Conservation (phyloP, 2,797 vertebrate genomes). For the Thunnus albacares region DNA sequence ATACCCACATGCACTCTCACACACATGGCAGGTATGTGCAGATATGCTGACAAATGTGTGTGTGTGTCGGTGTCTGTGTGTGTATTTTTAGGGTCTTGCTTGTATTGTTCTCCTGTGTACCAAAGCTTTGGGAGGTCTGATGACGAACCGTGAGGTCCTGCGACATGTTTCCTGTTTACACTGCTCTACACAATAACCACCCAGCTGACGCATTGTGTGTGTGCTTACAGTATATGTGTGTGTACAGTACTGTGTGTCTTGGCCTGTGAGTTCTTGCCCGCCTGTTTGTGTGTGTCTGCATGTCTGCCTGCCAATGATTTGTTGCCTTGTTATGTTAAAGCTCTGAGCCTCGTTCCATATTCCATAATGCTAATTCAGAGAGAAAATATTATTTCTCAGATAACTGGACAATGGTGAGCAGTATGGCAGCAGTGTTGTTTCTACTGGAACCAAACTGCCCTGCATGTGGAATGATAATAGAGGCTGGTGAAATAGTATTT, state of each 20-base stretch:
- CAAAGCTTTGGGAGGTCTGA: slow-evolving; percentile 70
- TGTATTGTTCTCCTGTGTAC: slow-evolving; percentile 68
- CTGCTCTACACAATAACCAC: slow-evolving; percentile 69
- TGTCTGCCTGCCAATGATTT: slow-evolving; percentile 55
- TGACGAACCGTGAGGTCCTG: slow-evolving; percentile 66
- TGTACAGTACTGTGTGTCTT: slow-evolving; percentile 55
- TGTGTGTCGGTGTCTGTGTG: slow-evolving; percentile 33
- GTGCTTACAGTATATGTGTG: slow-evolving; percentile 47
- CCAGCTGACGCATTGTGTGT: slow-evolving; percentile 65
- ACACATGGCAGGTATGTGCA: slow-evolving; percentile 26
- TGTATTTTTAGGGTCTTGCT: slow-evolving; percentile 73
- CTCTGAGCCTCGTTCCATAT: slow-evolving; percentile 27
- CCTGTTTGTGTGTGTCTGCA: slow-evolving; percentile 39
- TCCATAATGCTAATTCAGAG: slow-evolving; percentile 59
- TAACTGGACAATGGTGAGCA: slow-evolving; percentile 59
- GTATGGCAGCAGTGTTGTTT: slow-evolving; percentile 59
- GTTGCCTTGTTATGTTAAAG: slow-evolving; percentile 57
- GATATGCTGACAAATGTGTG: slow-evolving; percentile 20
- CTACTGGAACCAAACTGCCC: slow-evolving; percentile 55
- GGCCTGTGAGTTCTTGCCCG: slow-evolving; percentile 49
- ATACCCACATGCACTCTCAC: slow-evolving; percentile 33
- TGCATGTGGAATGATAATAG: slow-evolving; percentile 65
- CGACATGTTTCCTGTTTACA: slow-evolving; percentile 79
- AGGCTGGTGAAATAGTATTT: slow-evolving; percentile 50
- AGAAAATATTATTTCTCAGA: slow-evolving; percentile 70